phyloP scores from a whole-genome alignment of 2,797 vertebrate genomes.

The Hoplostethus mediterraneus region DNA sequence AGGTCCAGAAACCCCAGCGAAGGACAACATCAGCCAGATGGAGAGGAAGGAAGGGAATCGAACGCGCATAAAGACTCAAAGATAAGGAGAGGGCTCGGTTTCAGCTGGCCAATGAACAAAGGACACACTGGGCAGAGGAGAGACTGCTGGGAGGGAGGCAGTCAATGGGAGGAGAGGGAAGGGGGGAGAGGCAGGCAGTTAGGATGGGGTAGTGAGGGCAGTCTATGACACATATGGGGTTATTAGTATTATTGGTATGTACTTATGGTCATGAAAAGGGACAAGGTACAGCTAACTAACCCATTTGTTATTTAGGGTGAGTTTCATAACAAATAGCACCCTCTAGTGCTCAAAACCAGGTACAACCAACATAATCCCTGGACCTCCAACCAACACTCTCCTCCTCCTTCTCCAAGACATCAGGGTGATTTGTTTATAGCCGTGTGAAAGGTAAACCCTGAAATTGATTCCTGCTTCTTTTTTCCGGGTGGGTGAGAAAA shows the following conservation, averaged over 20 bases:
- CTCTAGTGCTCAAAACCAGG: conserved; percentile 56
- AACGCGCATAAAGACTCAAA: conserved; percentile 38
- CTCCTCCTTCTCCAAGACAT: neutral
- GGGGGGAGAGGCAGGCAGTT: neutral
- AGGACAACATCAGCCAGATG: conserved; percentile 30
- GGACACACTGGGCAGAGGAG: conserved; percentile 28
- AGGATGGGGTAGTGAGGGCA: neutral
- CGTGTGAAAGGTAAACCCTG: conserved; percentile 32
- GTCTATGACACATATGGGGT: neutral
- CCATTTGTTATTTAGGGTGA: neutral
- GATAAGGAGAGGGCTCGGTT: conserved; percentile 39
- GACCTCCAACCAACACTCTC: neutral
- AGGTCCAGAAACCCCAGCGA: conserved; percentile 27
- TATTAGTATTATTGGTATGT: neutral
- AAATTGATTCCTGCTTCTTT: conserved; percentile 14
- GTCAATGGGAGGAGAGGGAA: neutral
- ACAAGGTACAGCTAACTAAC: neutral
- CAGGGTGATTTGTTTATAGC: conserved; percentile 30
- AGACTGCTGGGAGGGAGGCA: conserved; percentile 23
- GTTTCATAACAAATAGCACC: conserved; percentile 57
- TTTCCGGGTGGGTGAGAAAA: conserved; percentile 15
- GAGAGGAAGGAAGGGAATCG: conserved; percentile 39
- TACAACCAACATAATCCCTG: conserved; percentile 9
- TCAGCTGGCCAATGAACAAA: conserved; percentile 53
- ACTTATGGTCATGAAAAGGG: neutral